A percentile compares a stretch with the other conserved stretches of the same genome.
phyloP scores from a whole-genome alignment of 2,888 invertebrate species.

The Chydorus sphaericus region DNA sequence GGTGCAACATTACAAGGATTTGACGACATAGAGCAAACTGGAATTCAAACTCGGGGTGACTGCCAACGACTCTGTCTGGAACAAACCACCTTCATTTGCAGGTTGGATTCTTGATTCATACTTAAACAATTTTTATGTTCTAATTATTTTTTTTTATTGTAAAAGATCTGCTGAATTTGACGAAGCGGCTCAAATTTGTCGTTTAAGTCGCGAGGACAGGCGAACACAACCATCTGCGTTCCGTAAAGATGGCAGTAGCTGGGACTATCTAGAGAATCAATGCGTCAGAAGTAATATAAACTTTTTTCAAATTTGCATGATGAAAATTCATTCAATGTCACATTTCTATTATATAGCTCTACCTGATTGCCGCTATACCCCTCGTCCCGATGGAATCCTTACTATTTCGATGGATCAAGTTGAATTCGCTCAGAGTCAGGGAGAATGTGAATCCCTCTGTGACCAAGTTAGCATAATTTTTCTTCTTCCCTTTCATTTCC shows the following conservation, averaged over 20 bases:
- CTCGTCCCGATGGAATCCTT: slow-evolving; percentile 27
- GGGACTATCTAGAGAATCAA: slow-evolving; percentile 39
- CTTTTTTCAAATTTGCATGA: background rate
- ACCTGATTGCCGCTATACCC: slow-evolving; percentile 31
- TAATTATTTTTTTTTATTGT: background rate
- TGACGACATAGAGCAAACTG: slow-evolving; percentile 29
- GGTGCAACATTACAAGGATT: slow-evolving; percentile 31
- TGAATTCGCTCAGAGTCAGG: slow-evolving; percentile 29
- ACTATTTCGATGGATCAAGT: slow-evolving; percentile 29
- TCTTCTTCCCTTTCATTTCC: background rate
- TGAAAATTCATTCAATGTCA: background rate
- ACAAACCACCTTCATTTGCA: slow-evolving; percentile 35
- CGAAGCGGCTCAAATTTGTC: slow-evolving; percentile 30
- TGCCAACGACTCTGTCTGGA: slow-evolving; percentile 36
- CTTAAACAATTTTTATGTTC: background rate
- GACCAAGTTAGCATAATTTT: slow-evolving; percentile 25
- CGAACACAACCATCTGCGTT: slow-evolving; percentile 37
- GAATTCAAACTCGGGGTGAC: slow-evolving; percentile 29
- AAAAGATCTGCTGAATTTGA: slow-evolving; percentile 36
- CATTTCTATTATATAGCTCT: slow-evolving; percentile 24
- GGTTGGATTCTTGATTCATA: slow-evolving; percentile 20
- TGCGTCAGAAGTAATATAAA: slow-evolving; percentile 32
- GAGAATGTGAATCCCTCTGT: slow-evolving; percentile 31
- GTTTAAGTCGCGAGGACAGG: slow-evolving; percentile 35
- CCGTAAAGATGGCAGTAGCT: slow-evolving; percentile 27